phyloP scores from a whole-genome alignment of 1,140 invertebrate species.

The Araneus ventricosus region DNA sequence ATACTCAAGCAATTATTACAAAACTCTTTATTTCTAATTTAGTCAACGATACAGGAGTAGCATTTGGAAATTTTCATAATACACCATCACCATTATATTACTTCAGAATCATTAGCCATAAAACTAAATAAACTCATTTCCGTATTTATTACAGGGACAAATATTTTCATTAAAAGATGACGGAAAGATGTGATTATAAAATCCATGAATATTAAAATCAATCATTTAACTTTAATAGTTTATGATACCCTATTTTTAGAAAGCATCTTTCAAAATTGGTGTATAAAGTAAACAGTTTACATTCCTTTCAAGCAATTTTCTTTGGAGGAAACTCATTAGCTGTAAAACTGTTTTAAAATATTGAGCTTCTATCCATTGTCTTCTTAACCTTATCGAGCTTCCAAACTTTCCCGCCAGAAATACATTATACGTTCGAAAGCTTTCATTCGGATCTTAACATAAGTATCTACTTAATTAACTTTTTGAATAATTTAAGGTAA shows the following conservation, averaged over 20 bases:
- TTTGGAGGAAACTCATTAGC: neutral
- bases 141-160: neutral
- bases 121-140: neutral
- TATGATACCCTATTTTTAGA: neutral
- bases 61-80: neutral
- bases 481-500: conserved; percentile 42
- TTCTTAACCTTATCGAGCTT: neutral
- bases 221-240: neutral
- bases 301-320: neutral
- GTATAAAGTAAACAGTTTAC: neutral
- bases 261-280: neutral
- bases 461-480: conserved; percentile 51
- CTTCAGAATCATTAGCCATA: neutral
- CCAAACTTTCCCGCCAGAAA: neutral
- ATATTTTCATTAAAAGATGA: neutral
- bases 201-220: neutral
- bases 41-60: neutral
- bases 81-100: too few relatives aligned
- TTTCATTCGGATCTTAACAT: conserved; percentile 28
- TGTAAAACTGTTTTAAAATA: neutral
- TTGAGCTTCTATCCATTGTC: neutral
- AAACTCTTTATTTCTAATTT: neutral
- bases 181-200: neutral
- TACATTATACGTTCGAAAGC: neutral
- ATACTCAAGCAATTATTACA: neutral